Percentiles rank a stretch among this genome's conserved stretches.
Evolutionary conservation across 2,113 vertebrate species (phyloP).

Genomic region (Seriola quinqueradiata): DNA sequence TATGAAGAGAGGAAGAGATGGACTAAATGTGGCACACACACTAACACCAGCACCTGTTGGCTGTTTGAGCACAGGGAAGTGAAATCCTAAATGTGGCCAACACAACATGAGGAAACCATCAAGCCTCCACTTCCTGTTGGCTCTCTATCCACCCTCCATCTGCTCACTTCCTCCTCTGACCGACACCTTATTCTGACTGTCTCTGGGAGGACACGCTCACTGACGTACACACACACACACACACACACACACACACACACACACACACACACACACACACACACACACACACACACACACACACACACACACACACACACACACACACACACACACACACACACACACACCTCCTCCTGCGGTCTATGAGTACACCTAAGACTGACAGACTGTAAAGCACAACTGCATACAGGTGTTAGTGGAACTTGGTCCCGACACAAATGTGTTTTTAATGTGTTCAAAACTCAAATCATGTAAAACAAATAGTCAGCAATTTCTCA

Average conservation of each 20-base stretch:
- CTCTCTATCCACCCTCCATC: slow-evolving; percentile 60
- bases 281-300: background rate
- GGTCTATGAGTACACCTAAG: background rate
- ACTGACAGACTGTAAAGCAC: background rate
- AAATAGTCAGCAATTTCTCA: background rate
- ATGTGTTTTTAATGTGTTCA: background rate
- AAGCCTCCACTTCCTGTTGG: slow-evolving; percentile 72
- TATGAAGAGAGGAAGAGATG: background rate
- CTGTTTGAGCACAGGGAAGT: slow-evolving; percentile 51
- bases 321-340: background rate
- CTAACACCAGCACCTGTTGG: slow-evolving; percentile 48
- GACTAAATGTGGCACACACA: background rate
- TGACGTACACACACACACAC: background rate
- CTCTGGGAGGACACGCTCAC: slow-evolving; percentile 5
- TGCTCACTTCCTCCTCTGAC: slow-evolving; percentile 64
- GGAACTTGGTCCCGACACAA: background rate
- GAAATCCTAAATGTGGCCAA: slow-evolving; percentile 62
- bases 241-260: background rate
- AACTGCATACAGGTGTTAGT: background rate
- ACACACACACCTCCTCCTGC: background rate
- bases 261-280: background rate
- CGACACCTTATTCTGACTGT: slow-evolving; percentile 10
- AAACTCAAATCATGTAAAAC: background rate
- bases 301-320: background rate
- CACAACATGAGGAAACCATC: slow-evolving; percentile 74